Base-by-base conservation (phyloP, 2,113 vertebrate species). In the Cygnus buccinator region DNA sequence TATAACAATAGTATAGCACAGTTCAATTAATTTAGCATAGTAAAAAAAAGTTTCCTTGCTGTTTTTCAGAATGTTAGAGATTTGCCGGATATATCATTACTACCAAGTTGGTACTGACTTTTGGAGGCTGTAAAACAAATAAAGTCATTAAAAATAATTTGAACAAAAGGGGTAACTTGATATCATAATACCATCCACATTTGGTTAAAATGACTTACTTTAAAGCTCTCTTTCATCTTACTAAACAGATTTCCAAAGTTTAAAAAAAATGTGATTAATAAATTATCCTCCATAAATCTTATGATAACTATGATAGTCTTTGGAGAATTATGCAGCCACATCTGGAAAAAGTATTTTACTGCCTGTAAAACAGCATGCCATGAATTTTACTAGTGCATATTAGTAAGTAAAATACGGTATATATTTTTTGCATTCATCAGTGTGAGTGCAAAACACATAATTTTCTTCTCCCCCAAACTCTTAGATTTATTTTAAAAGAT, bases 201-300 rank as follows among this genome's bases (percentile, higher is more conserved):
- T 98, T 97, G 97, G 97, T 97, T 98, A 98, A 98, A 98, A 98
- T 98, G 96, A 97, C 97, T 98, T 97, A 97, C 98, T 98, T 98
- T 97, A 97, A 98, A 98, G 96, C 97, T 98, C 93, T 77, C 98
- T 99, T 98, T 98, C 98, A 98, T 98, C 98, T 98, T 98, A 87
- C 97, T 97, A 97, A 98, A 97, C 97, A 97, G 98, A 98, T 98
- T 97, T 98, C 97, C 95, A 94, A 97, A 97, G 97, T 96, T 96
- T 89, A 97, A 96, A 98, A 97, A 97, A 98, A 98, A 98, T 89
- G 97, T 98, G 98, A 98, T 98, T 99, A 98, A 98, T 98, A 98
- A 98, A 98, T 98, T 98, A 98, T 98, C 97, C 97, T 96, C 92
- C 98, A 98, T 98, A 98, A 98, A 98, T 98, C 98, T 98, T 98